These are phyloP conservation scores for Sitta europaea DNA, from an alignment of 2,113 vertebrate genomes.

Conservation along the genomic window DNA sequence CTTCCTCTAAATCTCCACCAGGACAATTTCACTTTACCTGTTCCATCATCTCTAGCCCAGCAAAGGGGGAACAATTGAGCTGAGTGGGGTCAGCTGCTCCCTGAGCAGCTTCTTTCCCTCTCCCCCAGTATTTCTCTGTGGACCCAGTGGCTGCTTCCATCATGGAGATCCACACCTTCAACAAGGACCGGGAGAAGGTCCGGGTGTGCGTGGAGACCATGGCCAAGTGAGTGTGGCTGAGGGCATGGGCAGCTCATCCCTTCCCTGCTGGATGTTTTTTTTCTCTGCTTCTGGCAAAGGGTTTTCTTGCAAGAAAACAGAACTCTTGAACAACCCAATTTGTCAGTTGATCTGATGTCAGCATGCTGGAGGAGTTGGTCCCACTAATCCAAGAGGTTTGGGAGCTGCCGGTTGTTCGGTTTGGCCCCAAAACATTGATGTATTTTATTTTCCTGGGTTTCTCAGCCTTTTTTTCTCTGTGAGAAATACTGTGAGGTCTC, in stretches of 20 bases:
- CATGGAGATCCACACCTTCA: conserved; percentile 96
- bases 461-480: not conserved
- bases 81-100: not conserved
- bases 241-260: not conserved
- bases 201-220: conserved; percentile 88
- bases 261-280: not conserved
- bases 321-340: not conserved
- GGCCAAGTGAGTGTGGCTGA: conserved; percentile 79
- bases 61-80: not conserved
- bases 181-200: conserved; percentile 87
- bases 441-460: not conserved
- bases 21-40: not conserved
- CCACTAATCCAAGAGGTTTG: not conserved
- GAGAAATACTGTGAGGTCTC: not conserved
- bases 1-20: not conserved
- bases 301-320: not conserved
- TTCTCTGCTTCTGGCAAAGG: not conserved
- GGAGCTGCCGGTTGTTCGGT: not conserved
- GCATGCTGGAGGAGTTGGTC: not conserved
- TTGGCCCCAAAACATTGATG: not conserved
- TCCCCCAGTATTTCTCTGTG: conserved; percentile 77
- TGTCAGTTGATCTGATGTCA: not conserved
- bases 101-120: not conserved
- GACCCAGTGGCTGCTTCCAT: conserved; percentile 87
- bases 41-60: not conserved